A percentile compares a stretch with the other conserved stretches of the same genome.
Conservation (phyloP, 2,797 vertebrate species). For the Coranthus polyacanthus region DNA sequence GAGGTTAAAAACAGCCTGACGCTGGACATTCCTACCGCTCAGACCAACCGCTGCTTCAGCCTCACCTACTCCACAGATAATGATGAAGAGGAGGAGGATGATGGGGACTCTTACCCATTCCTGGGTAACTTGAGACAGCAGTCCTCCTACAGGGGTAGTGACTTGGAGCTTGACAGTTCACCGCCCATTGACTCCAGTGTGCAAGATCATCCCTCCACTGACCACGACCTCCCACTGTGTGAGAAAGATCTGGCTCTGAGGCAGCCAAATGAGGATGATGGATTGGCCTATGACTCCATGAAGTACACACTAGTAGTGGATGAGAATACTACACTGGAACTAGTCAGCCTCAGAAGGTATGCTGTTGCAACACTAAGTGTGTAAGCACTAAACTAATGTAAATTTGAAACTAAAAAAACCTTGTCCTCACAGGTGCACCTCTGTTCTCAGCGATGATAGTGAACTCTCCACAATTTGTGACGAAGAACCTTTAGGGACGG, state of each 20-base stretch:
- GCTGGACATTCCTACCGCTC: slow-evolving; percentile 87
- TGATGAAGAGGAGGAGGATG: slow-evolving; percentile 83
- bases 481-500: slow-evolving; percentile 80
- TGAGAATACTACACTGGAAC: slow-evolving; percentile 97
- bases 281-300: slow-evolving; percentile 94
- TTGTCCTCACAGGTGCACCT: slow-evolving; percentile 85
- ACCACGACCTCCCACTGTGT: slow-evolving; percentile 75
- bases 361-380: neutral
- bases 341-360: slow-evolving; percentile 93
- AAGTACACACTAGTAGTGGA: slow-evolving; percentile 99
- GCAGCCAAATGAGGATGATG: slow-evolving; percentile 86
- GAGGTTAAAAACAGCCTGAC: slow-evolving; percentile 81
- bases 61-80: slow-evolving; percentile 90
- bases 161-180: slow-evolving; percentile 83
- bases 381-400: neutral
- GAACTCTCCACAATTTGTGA: slow-evolving; percentile 90
- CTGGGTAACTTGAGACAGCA: slow-evolving; percentile 74
- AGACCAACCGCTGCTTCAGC: slow-evolving; percentile 92
- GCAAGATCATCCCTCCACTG: slow-evolving; percentile 66
- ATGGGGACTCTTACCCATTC: slow-evolving; percentile 80
- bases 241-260: slow-evolving; percentile 71
- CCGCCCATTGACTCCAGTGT: slow-evolving; percentile 85
- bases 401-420: slow-evolving; percentile 6
- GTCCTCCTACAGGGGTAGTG: slow-evolving; percentile 81
- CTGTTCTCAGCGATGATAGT: slow-evolving; percentile 92